Conservation (phyloP, 1,140 invertebrate genomes). For the Drosophila busckii region DNA sequence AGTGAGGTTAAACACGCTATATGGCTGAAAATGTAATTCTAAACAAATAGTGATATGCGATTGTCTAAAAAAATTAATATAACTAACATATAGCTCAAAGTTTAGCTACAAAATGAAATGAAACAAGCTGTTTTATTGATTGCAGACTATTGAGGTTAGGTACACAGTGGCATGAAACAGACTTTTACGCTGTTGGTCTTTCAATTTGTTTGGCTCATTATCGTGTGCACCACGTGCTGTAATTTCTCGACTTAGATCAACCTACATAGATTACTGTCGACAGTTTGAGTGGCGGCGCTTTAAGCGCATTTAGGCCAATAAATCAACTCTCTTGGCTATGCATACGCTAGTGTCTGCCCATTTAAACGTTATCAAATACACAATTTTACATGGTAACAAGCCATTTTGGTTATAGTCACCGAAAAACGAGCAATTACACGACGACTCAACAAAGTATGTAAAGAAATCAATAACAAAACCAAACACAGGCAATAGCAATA, state of each 20-base stretch:
- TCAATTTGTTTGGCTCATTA: too few species aligned
- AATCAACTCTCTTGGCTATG: conserved; percentile 15
- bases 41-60: too few species aligned
- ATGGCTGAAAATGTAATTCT: too few species aligned
- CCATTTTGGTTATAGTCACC: conserved; percentile 53
- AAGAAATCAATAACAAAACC: conserved; percentile 59
- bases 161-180: conserved; percentile 15
- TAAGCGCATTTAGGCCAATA: conserved; percentile 20
- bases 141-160: conserved; percentile 19
- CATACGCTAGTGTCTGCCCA: too few species aligned
- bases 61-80: too few species aligned
- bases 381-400: conserved; percentile 31
- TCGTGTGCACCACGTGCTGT: neutral
- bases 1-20: too few species aligned
- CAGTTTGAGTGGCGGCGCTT: conserved; percentile 13
- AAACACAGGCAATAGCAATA: conserved; percentile 4
- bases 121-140: too few species aligned
- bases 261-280: conserved; percentile 20
- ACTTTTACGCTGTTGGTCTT: too few species aligned
- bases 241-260: conserved; percentile 6
- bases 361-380: conserved; percentile 30
- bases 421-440: conserved; percentile 59
- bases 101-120: too few species aligned
- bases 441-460: conserved; percentile 12
- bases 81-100: too few species aligned